These are phyloP conservation scores for Amblyteles armatorius DNA, from an alignment of 2,888 invertebrate genomes.

Conservation along the genomic window DNA sequence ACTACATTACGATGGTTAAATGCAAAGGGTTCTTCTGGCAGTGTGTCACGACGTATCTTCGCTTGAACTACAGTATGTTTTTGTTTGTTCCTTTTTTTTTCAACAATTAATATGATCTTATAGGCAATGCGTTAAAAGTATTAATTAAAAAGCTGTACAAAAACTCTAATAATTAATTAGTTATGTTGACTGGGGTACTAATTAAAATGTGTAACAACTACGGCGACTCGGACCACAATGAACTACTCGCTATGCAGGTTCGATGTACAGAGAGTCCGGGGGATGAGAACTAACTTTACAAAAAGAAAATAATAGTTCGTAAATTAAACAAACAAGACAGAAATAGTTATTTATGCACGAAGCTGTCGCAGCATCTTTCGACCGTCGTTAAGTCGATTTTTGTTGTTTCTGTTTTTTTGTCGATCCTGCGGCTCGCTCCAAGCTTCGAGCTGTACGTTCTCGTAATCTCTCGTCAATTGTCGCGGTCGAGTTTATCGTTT, in stretches of 20 bases:
- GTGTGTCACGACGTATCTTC: conserved; percentile 74
- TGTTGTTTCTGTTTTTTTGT: conserved; percentile 10
- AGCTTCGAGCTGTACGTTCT: conserved; percentile 23
- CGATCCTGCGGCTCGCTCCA: conserved; percentile 24
- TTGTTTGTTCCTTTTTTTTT: conserved; percentile 56
- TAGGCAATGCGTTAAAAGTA: conserved; percentile 75
- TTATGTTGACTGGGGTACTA: conserved; percentile 77
- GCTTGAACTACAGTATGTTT: conserved; percentile 52
- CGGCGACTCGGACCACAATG: conserved; percentile 70
- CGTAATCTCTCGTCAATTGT: conserved; percentile 39
- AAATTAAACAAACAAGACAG: conserved; percentile 20
- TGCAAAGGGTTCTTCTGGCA: conserved; percentile 78
- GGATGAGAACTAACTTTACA: conserved; percentile 18
- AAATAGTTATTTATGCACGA: conserved; percentile 2
- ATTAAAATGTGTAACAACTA: conserved; percentile 77
- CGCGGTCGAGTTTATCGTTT: conserved; percentile 36
- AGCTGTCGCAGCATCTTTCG: conserved; percentile 13
- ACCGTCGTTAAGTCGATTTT: conserved; percentile 30
- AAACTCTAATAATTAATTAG: conserved; percentile 77
- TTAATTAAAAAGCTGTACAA: conserved; percentile 82
- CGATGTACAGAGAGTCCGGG: conserved; percentile 31
- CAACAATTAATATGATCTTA: conserved; percentile 73
- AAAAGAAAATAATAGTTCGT: conserved; percentile 16
- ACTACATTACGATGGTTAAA: conserved; percentile 69
- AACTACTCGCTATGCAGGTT: conserved; percentile 51